Evolutionary conservation across 2,797 vertebrate genomes (phyloP), one percentile per base, ranked within the genome.

Genomic region (Lerista edwardsae): DNA sequence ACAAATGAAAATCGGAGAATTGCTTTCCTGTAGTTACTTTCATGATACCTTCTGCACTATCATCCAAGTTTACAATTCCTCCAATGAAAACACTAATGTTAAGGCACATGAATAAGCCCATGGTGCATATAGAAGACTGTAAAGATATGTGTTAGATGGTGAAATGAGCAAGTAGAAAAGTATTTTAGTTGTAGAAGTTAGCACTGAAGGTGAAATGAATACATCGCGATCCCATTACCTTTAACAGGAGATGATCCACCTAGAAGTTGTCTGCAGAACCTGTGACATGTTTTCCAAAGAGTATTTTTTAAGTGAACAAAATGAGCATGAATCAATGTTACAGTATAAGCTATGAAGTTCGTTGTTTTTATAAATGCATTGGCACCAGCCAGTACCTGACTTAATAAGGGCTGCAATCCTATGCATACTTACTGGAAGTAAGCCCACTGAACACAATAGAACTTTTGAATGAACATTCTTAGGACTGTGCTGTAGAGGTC

Each of bases 231-330:
- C 91, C 87, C 94, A 96, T 90, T 94, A 95, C 57, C 95, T 88
- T 92, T 95, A 87, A 93, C 93, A 94, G 95, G 94, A 96, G 94
- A 88, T 94, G 88, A 91, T 92, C 90, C 91, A 94, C 94, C 90
- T 94, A 90, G 93, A 93, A 96, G 94, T 96, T 94, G 92, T 95
- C 93, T 95, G 91, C 93, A 93, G 92, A 93, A 96, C 86, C 64
- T 72, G 44, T 95, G 95, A 94, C 94, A 94, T 94, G 93, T 95
- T 96, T 97, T 98, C 98, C 97, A 98, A 98, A 98, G 98, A 98
- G 95, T 96, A 94, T 96, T 96, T n/a, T 95, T 95, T 94, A 95
- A 93, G 95, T 94, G 92, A 96, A 96, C 93, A 95, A 94, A 95
- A 91, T n/a, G 91, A 94, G 92, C 95, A 94, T 95, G 96, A 96